These are phyloP conservation scores for Drosophila merina DNA, from an alignment of 2,888 invertebrate genomes.

Conservation along the genomic window DNA sequence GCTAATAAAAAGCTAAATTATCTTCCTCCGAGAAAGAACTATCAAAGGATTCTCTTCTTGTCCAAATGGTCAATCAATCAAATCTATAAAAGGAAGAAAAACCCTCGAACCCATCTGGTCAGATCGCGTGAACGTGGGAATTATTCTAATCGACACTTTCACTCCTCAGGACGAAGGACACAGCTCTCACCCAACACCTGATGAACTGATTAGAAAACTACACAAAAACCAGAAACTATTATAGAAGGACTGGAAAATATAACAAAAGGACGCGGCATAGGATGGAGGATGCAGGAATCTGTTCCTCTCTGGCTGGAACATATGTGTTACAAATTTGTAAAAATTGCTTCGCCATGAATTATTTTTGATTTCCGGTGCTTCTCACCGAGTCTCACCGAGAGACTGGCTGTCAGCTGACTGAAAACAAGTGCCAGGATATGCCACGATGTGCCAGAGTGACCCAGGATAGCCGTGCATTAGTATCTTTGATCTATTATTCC, in stretches of 20 bases:
- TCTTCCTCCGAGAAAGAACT: not conserved
- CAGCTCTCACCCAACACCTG: conserved; percentile 23
- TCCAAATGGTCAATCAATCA: conserved; percentile 21
- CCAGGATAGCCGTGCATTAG: conserved; percentile 9
- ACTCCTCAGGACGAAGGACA: not conserved
- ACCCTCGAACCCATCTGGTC: conserved; percentile 16
- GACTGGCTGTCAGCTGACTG: not conserved
- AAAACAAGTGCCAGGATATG: conserved; percentile 8
- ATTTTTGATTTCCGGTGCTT: conserved; percentile 70
- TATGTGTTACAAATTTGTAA: conserved; percentile 73
- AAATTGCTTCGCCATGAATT: conserved; percentile 42
- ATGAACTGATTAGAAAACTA: conserved; percentile 44
- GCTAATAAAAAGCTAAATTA: not conserved
- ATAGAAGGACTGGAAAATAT: not conserved
- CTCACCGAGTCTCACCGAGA: conserved; percentile 60
- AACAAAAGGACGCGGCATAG: not conserved
- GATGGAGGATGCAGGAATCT: conserved; percentile 9
- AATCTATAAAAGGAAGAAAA: not conserved
- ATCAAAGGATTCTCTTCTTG: not conserved
- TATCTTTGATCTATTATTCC: conserved; percentile 76
- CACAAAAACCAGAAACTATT: not conserved
- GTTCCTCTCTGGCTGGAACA: conserved; percentile 35
- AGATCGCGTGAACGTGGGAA: conserved; percentile 36
- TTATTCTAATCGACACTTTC: conserved; percentile 42
- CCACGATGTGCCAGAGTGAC: not conserved